These are phyloP conservation scores for Macropus fuliginosus DNA, from an alignment of 2,797 vertebrate genomes.

Conservation along the genomic window DNA sequence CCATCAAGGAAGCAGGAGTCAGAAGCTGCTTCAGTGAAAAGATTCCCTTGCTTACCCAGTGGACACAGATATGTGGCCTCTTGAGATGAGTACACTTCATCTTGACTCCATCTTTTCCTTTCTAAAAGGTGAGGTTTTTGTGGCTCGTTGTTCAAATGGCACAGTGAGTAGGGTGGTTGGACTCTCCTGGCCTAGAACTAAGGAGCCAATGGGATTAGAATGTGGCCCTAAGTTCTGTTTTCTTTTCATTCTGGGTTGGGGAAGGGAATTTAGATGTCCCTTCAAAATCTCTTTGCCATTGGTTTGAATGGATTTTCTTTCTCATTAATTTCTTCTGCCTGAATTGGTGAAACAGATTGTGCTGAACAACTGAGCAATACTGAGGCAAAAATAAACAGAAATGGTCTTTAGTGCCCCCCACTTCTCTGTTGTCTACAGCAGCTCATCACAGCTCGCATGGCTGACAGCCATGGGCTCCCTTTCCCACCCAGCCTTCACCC, in stretches of 20 bases:
- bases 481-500: slow-evolving; percentile 79
- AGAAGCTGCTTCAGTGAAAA: not conserved
- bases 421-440: slow-evolving; percentile 74
- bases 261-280: not conserved
- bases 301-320: slow-evolving; percentile 65
- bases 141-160: not conserved
- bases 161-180: not conserved
- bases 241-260: slow-evolving; percentile 44
- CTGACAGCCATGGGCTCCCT: slow-evolving; percentile 74
- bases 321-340: slow-evolving; percentile 54
- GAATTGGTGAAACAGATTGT: slow-evolving; percentile 77
- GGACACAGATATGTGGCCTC: not conserved
- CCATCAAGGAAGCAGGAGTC: not conserved
- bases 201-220: not conserved
- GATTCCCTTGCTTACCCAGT: not conserved
- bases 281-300: slow-evolving; percentile 50
- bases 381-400: slow-evolving; percentile 73
- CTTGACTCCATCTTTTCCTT: not conserved
- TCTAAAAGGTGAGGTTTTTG: not conserved
- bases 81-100: not conserved
- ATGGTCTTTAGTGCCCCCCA: slow-evolving; percentile 55
- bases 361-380: slow-evolving; percentile 71
- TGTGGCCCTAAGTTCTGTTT: slow-evolving; percentile 12
- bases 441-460: slow-evolving; percentile 62
- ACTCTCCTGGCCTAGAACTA: not conserved